Percentiles rank a stretch among this genome's conserved stretches.
Evolutionary conservation across 2,113 vertebrate genomes (phyloP).

Genomic region (Sceloporus tristichus): DNA sequence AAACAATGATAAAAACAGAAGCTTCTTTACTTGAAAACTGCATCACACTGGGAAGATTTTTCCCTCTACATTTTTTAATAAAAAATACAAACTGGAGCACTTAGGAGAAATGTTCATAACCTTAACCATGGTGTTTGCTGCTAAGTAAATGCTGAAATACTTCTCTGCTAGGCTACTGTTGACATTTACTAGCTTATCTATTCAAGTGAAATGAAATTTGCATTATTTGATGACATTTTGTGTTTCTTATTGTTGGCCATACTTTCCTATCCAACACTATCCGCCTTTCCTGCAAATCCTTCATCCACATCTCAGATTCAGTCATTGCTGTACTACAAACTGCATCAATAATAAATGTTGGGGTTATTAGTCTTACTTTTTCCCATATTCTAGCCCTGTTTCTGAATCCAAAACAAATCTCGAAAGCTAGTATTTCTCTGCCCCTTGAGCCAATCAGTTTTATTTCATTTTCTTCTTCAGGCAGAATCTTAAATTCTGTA

Average conservation of each 20-base stretch:
- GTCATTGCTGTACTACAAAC: background rate
- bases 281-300: constrained; percentile 31
- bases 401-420: constrained; percentile 25
- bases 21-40: constrained; percentile 2
- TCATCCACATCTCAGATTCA: constrained; percentile 5
- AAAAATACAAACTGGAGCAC: constrained; percentile 22
- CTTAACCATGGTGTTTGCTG: constrained; percentile 20
- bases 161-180: constrained; percentile 37
- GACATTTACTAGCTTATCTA: constrained; percentile 9
- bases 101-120: constrained; percentile 8
- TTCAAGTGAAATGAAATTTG: constrained; percentile 32
- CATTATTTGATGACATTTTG: constrained; percentile 45
- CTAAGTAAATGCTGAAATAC: constrained; percentile 1
- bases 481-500: background rate
- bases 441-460: background rate
- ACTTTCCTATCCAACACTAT: constrained; percentile 16
- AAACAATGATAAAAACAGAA: background rate
- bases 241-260: constrained; percentile 24
- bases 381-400: background rate
- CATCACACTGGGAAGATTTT: background rate
- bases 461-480: background rate
- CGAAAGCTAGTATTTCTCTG: background rate
- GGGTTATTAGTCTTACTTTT: constrained; percentile 7
- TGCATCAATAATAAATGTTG: background rate
- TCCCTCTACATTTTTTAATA: background rate